phyloP scores from a whole-genome alignment of 2,113 vertebrate genomes.

The Myanophis thanlyinensis region DNA sequence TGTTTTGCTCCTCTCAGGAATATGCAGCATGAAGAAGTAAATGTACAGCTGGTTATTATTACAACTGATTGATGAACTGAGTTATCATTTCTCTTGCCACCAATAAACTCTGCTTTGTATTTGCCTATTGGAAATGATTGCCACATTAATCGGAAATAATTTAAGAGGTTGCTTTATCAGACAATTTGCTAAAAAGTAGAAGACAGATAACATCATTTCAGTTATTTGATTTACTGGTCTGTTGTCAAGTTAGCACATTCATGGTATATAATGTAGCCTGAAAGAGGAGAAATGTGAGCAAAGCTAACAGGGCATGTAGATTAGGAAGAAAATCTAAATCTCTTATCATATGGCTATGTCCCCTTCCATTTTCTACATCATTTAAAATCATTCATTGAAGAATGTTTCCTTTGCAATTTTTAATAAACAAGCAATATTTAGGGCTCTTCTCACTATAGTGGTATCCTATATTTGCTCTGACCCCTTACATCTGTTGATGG shows the following conservation, averaged over 20 bases:
- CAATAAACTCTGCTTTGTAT: constrained; percentile 48
- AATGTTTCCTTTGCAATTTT: background rate
- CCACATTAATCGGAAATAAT: constrained; percentile 41
- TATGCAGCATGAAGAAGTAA: background rate
- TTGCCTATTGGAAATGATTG: constrained; percentile 33
- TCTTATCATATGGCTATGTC: background rate
- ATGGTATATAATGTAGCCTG: background rate
- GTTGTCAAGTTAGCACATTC: background rate
- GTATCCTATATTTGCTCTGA: background rate
- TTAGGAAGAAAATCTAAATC: background rate
- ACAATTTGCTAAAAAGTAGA: constrained; percentile 34
- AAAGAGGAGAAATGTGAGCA: background rate
- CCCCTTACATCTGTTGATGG: background rate
- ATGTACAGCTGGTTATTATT: constrained; percentile 29
- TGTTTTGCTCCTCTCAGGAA: constrained; percentile 4
- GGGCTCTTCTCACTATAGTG: background rate
- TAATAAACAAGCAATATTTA: background rate
- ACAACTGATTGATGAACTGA: constrained; percentile 12
- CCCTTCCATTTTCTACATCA: background rate
- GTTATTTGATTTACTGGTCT: constrained; percentile 25
- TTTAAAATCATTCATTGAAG: background rate
- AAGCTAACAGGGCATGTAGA: background rate
- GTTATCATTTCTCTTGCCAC: constrained; percentile 36
- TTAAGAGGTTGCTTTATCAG: constrained; percentile 52
- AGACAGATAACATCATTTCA: constrained; percentile 11